Conservation (phyloP, 2,888 invertebrate genomes). For the Dinocampus coccinellae region DNA sequence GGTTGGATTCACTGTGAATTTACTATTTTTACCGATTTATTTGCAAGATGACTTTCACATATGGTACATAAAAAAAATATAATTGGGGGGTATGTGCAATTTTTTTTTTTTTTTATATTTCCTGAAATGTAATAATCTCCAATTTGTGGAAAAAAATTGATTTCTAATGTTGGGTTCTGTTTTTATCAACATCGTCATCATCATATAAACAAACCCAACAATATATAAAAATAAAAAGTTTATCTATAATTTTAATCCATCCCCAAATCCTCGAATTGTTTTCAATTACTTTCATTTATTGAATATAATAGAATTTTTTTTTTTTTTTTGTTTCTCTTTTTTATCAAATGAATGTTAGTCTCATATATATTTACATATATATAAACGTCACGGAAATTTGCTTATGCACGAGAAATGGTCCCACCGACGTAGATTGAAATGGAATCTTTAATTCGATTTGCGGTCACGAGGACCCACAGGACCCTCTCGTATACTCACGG, state of each 20-base stretch:
- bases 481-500: slow-evolving; percentile 33
- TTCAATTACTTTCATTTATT: background rate
- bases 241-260: background rate
- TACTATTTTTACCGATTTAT: slow-evolving; percentile 1
- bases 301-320: no score
- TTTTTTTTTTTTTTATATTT: background rate
- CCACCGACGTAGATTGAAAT: slow-evolving; percentile 46
- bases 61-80: slow-evolving; percentile 14
- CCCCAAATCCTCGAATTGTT: no score
- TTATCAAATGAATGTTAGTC: background rate
- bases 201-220: no score
- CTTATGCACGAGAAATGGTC: slow-evolving; percentile 4
- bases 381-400: slow-evolving; percentile 19
- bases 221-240: background rate
- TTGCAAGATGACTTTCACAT: slow-evolving; percentile 16
- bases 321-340: no score
- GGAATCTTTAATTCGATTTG: slow-evolving; percentile 63
- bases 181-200: slow-evolving; percentile 19
- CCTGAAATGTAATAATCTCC: background rate
- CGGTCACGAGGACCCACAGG: slow-evolving; percentile 56
- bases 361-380: background rate
- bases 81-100: slow-evolving; percentile 20
- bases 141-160: slow-evolving; percentile 5
- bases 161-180: slow-evolving; percentile 12
- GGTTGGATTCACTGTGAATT: background rate